Percentiles rank a stretch among this genome's conserved stretches.
Evolutionary conservation across 2,888 invertebrate genomes (phyloP).

Genomic region (Drosophila rellima): DNA sequence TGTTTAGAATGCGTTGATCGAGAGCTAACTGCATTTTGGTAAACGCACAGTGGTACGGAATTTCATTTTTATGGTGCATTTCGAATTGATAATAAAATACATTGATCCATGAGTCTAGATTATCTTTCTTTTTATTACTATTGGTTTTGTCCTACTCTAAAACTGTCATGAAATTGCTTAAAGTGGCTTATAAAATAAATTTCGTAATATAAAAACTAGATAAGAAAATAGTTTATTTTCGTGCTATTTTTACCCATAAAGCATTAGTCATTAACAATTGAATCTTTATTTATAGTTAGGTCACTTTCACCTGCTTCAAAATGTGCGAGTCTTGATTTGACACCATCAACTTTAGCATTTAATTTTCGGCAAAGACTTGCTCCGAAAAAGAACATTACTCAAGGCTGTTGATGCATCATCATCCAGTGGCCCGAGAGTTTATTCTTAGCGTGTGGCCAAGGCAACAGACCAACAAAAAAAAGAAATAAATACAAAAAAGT

Average conservation of each 20-base stretch:
- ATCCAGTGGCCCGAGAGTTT: conserved; percentile 48
- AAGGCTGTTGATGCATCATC: conserved; percentile 58
- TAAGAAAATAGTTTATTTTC: conserved; percentile 8
- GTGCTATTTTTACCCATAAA: not conserved
- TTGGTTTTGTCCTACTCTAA: no score
- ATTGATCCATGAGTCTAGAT: no score
- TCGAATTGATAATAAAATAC: not conserved
- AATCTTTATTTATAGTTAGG: not conserved
- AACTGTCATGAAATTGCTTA: no score
- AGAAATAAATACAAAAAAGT: not conserved
- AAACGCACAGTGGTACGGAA: conserved; percentile 26
- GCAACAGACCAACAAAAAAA: conserved; percentile 23
- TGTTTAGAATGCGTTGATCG: conserved; percentile 22
- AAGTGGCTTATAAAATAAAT: no score
- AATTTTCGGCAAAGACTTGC: conserved; percentile 19
- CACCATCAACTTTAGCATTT: conserved; percentile 5
- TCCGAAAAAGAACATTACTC: conserved; percentile 21
- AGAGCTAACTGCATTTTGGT: conserved; percentile 22
- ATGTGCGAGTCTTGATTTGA: not conserved
- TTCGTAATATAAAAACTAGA: not conserved
- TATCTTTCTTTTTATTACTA: no score
- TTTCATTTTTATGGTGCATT: not conserved
- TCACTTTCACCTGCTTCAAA: not conserved
- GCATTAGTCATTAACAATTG: not conserved
- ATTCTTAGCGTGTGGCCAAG: conserved; percentile 65